Evolutionary conservation across 2,113 vertebrate genomes (phyloP), one percentile per base, ranked within the genome.

Genomic region (Upupa epops): DNA sequence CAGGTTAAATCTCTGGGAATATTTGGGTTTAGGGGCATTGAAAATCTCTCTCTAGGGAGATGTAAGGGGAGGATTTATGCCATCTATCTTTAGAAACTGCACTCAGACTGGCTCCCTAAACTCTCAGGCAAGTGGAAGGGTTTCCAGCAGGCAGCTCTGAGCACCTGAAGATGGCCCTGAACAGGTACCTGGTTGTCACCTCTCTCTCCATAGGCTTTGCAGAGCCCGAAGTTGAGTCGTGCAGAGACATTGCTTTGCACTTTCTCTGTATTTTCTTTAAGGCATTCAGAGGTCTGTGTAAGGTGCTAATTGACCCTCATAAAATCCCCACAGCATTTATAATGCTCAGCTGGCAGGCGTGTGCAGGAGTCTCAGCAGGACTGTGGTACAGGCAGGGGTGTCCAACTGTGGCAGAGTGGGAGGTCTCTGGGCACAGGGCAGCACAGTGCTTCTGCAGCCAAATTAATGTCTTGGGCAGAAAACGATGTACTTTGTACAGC

Each of bases 1-100:
- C 52, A 80, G 71, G 56, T 92, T 94, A 92, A 93, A 86, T 83
- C 63, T 73, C 52, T 70, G 36, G 40, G 87, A 92, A 54, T 5
- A 8, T 89, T 95, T 88, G 81, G 31, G 72, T 60, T 79, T 49
- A 37, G 54, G 46, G 66, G 25, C 49, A 61, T 26, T 80, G 79
- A 40, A 58, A 56, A 17, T 61, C 52, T 84, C 68, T 18, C 45
- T 68, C 37, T 40, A 73, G 76, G 58, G 46, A 84, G 64, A 59
- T 42, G 83, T 59, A 70, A 68, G 29, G 49, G 36, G 36, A 82
- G 48, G n/a, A 48, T 20, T 82, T 81, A 69, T 79, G 37, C 46
- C 36, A 29, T 76, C 66, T 76, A 1, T 51, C 25, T 82, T 76
- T n/a, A 81, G 75, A 36, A 40, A 9, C 48, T 74, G 78, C 25